phyloP scores from a whole-genome alignment of 2,113 vertebrate species.

The Gymnocephalus cernua region DNA sequence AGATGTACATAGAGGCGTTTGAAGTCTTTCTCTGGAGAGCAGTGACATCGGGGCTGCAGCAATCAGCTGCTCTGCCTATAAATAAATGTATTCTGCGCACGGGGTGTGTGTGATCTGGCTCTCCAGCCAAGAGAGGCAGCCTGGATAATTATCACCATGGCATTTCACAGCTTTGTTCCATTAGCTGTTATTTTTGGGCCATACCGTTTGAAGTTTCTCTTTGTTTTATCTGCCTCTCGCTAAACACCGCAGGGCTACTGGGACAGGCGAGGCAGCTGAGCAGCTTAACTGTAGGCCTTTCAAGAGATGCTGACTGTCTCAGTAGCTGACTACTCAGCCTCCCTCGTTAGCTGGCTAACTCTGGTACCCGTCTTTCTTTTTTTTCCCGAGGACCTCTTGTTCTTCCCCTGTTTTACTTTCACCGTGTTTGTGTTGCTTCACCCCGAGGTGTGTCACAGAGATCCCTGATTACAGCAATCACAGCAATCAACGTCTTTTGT shows the following conservation, averaged over 20 bases:
- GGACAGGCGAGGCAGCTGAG: slow-evolving; percentile 71
- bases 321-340: slow-evolving; percentile 51
- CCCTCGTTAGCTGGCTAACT: slow-evolving; percentile 65
- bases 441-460: slow-evolving; percentile 66
- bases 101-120: slow-evolving; percentile 69
- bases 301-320: slow-evolving; percentile 65
- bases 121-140: slow-evolving; percentile 71
- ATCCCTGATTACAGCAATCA: slow-evolving; percentile 73
- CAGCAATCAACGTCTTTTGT: slow-evolving; percentile 78
- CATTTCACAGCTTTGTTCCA: slow-evolving; percentile 79
- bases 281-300: slow-evolving; percentile 72
- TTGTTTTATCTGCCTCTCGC: slow-evolving; percentile 77
- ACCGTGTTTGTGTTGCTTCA: slow-evolving; percentile 66
- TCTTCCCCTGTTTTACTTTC: slow-evolving; percentile 51
- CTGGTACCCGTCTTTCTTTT: slow-evolving; percentile 16
- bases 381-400: slow-evolving; percentile 53
- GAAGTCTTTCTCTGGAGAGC: slow-evolving; percentile 78
- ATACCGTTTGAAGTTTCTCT: slow-evolving; percentile 77
- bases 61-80: slow-evolving; percentile 79
- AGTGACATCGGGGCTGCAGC: slow-evolving; percentile 68
- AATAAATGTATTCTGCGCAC: slow-evolving; percentile 79
- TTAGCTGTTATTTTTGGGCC: slow-evolving; percentile 81
- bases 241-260: slow-evolving; percentile 70
- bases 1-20: slow-evolving; percentile 61
- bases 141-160: slow-evolving; percentile 82